These are phyloP conservation scores for Oncorhynchus kisutch DNA, from an alignment of 2,113 vertebrate genomes.

Conservation along the genomic window DNA sequence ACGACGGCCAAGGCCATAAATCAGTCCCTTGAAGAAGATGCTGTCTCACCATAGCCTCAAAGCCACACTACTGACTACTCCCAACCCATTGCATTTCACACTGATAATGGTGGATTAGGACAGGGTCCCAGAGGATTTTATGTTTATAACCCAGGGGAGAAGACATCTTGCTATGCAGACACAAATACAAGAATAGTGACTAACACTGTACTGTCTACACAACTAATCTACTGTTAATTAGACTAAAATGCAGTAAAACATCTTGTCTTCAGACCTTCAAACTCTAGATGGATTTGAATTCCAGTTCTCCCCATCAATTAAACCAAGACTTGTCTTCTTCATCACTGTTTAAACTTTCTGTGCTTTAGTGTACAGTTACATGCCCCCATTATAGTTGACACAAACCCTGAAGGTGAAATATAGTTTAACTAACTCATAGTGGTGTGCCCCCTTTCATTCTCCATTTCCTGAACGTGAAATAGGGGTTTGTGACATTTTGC, in stretches of 20 bases:
- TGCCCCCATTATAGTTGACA: background rate
- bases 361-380: background rate
- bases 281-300: background rate
- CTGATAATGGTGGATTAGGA: background rate
- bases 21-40: constrained; percentile 28
- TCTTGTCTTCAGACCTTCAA: background rate
- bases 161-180: constrained; percentile 3
- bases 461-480: constrained; percentile 1
- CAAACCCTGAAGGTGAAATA: background rate
- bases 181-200: background rate
- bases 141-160: background rate
- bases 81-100: background rate
- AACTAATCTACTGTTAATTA: background rate
- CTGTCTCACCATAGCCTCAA: constrained; percentile 22
- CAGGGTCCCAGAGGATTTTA: no score
- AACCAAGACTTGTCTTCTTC: background rate
- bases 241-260: background rate
- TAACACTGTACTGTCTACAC: background rate
- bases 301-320: background rate
- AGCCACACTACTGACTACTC: constrained; percentile 14
- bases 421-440: background rate
- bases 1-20: constrained; percentile 38
- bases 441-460: background rate
- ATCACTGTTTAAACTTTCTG: background rate
- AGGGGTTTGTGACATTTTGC: background rate